Percentiles rank a stretch among this genome's conserved stretches.
phyloP scores from a whole-genome alignment of 1,140 invertebrate genomes.

The Prorops nasuta region DNA sequence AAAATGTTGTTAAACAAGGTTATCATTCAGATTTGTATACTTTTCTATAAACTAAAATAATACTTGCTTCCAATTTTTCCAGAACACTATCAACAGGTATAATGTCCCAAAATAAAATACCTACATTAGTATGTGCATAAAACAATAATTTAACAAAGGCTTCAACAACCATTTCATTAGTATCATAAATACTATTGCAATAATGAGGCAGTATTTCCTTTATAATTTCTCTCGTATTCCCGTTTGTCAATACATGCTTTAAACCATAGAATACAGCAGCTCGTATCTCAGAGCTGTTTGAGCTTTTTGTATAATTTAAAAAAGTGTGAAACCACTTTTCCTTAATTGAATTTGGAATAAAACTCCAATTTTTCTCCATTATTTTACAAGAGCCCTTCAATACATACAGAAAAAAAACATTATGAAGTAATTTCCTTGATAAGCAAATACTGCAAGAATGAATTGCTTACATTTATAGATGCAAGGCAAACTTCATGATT shows the following conservation, averaged over 20 bases:
- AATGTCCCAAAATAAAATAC: slow-evolving; percentile 19
- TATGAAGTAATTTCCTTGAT: too few relatives aligned
- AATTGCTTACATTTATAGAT: slow-evolving; percentile 25
- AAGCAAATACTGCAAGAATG: not conserved
- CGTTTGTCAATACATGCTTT: slow-evolving; percentile 18
- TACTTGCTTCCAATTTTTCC: slow-evolving; percentile 24
- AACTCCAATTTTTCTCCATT: slow-evolving; percentile 23
- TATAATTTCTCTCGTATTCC: slow-evolving; percentile 5
- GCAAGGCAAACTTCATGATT: slow-evolving; percentile 21
- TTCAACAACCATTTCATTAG: slow-evolving; percentile 14
- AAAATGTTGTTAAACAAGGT: slow-evolving; percentile 1
- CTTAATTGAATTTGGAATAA: slow-evolving; percentile 11
- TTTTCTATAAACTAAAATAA: not conserved
- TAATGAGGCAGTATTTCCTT: slow-evolving; percentile 15
- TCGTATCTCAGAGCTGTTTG: slow-evolving; percentile 18
- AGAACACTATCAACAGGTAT: slow-evolving; percentile 21
- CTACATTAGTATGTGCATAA: slow-evolving; percentile 11
- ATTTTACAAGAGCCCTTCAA: slow-evolving; percentile 18
- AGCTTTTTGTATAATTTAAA: slow-evolving; percentile 9
- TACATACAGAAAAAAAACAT: too few relatives aligned
- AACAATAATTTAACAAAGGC: slow-evolving; percentile 23
- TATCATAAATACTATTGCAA: slow-evolving; percentile 14
- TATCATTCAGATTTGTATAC: not conserved
- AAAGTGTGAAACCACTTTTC: slow-evolving; percentile 21
- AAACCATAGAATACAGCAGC: slow-evolving; percentile 18